Percentiles rank a stretch among this genome's conserved stretches.
These are phyloP conservation scores for Nemotelus pantherinus DNA, from an alignment of 2,888 invertebrate species.

Conservation along the genomic window DNA sequence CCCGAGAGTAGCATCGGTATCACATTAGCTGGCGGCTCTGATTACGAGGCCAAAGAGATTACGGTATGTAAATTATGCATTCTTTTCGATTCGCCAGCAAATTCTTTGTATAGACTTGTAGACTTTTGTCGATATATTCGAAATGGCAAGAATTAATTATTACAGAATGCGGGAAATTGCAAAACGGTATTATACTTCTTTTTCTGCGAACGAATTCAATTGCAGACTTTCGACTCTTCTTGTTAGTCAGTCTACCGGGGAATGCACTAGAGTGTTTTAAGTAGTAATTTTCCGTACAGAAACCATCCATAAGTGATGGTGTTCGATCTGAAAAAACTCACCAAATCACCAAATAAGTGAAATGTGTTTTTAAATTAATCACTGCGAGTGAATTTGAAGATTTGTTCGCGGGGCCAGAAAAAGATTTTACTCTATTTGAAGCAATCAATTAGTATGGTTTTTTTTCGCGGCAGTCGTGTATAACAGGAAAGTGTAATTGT, in stretches of 20 bases:
- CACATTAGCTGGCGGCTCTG: constrained; percentile 87
- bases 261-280: constrained; percentile 1
- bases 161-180: constrained; percentile 12
- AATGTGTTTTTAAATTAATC: background rate
- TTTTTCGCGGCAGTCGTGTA: no score
- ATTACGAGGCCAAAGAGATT: constrained; percentile 92
- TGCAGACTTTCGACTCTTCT: background rate
- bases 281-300: constrained; percentile 1
- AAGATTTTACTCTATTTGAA: no score
- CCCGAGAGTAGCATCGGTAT: constrained; percentile 83
- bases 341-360: background rate
- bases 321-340: background rate
- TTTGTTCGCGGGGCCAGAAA: no score
- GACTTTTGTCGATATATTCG: background rate
- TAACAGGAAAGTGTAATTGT: no score
- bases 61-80: constrained; percentile 70
- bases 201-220: background rate
- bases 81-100: background rate
- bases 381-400: no score
- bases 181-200: background rate
- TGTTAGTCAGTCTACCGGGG: background rate
- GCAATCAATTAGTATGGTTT: no score
- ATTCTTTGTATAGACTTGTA: constrained; percentile 17
- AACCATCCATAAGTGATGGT: background rate
- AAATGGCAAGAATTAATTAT: constrained; percentile 20